Evolutionary conservation across 1,140 invertebrate genomes (phyloP).

Genomic region (Drosophila carrolli): DNA sequence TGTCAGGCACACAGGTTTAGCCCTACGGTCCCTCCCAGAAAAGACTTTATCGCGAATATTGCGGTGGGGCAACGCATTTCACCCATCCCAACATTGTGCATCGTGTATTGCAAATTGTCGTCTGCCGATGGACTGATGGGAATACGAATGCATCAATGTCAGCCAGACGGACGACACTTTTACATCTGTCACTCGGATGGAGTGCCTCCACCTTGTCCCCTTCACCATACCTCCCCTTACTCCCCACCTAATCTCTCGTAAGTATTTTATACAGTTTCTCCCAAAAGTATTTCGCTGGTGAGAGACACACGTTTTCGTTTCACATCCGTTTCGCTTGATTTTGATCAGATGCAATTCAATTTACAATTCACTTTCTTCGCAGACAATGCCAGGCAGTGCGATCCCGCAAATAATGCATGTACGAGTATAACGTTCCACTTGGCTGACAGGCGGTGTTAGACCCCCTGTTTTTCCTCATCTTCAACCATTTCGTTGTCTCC

Average conservation of each 20-base stretch:
- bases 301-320: constrained; percentile 44
- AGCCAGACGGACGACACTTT: constrained; percentile 67
- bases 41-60: constrained; percentile 19
- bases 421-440: constrained; percentile 60
- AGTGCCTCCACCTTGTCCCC: constrained; percentile 8
- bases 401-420: constrained; percentile 43
- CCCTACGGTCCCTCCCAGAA: neutral
- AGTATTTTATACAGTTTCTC: constrained; percentile 42
- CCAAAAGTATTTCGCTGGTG: constrained; percentile 23
- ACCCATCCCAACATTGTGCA: constrained; percentile 52
- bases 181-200: constrained; percentile 61
- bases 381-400: constrained; percentile 68
- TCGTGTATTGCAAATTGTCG: constrained; percentile 54
- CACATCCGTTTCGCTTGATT: constrained; percentile 72
- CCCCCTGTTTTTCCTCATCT: constrained; percentile 59
- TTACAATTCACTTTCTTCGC: constrained; percentile 44
- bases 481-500: constrained; percentile 39
- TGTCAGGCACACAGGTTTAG: constrained; percentile 22
- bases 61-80: constrained; percentile 15
- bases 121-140: constrained; percentile 53
- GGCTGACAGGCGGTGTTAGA: constrained; percentile 44
- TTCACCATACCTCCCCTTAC: neutral
- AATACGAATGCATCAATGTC: constrained; percentile 73
- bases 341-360: constrained; percentile 74
- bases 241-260: constrained; percentile 42